Evolutionary conservation across 2,797 vertebrate genomes (phyloP), one percentile per base, ranked within the genome.

Genomic region (Tamandua tetradactyla): DNA sequence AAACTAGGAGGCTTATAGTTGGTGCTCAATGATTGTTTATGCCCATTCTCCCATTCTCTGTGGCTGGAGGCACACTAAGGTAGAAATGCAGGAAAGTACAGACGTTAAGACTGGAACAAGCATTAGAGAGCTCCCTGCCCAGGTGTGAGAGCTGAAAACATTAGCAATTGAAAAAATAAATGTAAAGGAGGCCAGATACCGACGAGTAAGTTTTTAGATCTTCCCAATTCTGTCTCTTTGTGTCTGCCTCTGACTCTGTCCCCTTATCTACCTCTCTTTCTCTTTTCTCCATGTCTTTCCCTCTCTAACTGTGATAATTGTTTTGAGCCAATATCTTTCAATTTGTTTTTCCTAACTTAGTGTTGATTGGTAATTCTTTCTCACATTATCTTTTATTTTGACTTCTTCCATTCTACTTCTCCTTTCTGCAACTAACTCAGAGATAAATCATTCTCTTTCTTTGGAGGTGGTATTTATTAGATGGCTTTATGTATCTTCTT

Each of bases 271-370:
- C 23, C 11, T 84, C 49, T 88, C 44, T 87, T 27, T 68, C 59
- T 72, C 57, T 76, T 87, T 52, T 44, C 47, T n/a, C 68, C 42
- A 10, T 44, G 22, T 35, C 37, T n/a, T 79, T 85, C 27, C 37
- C 10, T 4, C 44, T 62, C 2, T 66, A 30, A 76, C 44, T 74
- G 44, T 87, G 88, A 81, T 14, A 69, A 49, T 17, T 66, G 18
- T 74, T 92, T 92, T 92, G 75, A 83, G 32, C 49, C 71, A 22
- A 37, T 86, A n/a, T 74, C 69, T 72, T 79, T 44, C 35, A 30
- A 78, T 23, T 84, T 90, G n/a, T 7, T 86, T 95, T 95, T 83
- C 69, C 89, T 79, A 64, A 18, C 55, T 75, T 69, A 59, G 52
- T 85, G n/a, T 80, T 74, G 78, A 11, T 37, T 68, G 25, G 42